phyloP scores from a whole-genome alignment of 2,888 invertebrate species.

The Colletes collaris region DNA sequence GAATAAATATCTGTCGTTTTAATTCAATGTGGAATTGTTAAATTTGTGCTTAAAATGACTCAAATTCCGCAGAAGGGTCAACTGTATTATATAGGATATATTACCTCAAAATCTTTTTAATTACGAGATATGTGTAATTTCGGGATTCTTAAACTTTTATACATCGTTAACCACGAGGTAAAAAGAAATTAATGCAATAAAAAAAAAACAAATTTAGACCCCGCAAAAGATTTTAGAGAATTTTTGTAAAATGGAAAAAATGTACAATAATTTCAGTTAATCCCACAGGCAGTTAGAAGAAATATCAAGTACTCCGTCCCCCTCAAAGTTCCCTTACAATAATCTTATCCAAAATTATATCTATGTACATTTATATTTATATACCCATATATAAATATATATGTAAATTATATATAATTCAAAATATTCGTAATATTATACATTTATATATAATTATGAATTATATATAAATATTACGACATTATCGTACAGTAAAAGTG shows the following conservation, averaged over 20 bases:
- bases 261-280: no score
- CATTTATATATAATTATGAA: not conserved
- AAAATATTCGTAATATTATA: not conserved
- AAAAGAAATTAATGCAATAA: no score
- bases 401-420: conserved; percentile 16
- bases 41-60: no score
- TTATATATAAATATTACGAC: conserved; percentile 25
- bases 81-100: not conserved
- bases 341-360: conserved; percentile 30
- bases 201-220: no score
- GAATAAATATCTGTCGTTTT: no score
- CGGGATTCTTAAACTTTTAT: no score
- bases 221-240: no score
- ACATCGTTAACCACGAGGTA: no score
- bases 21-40: no score
- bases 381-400: conserved; percentile 14
- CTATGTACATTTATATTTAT: conserved; percentile 26
- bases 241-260: no score
- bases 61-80: not conserved
- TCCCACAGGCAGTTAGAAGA: not conserved
- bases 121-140: no score
- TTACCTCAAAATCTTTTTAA: not conserved
- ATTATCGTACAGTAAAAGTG: conserved; percentile 3
- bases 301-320: conserved; percentile 7
- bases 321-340: not conserved